Evolutionary conservation across 1,140 invertebrate genomes (phyloP).

Genomic region (Heliconius congener): DNA sequence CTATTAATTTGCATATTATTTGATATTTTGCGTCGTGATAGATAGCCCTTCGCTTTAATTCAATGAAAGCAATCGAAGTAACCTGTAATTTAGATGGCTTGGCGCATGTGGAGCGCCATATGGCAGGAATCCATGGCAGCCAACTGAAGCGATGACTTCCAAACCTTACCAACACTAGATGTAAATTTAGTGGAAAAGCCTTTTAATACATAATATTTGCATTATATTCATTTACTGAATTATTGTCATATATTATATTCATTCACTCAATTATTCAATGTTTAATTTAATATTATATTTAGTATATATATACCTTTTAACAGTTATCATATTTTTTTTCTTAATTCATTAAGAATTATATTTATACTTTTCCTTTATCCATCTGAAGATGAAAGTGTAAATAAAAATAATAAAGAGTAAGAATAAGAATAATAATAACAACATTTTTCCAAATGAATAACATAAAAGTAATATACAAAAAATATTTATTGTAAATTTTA

Average conservation of each 20-base stretch:
- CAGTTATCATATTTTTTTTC: too few species aligned
- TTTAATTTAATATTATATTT: too few species aligned
- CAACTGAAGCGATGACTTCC: constrained; percentile 57
- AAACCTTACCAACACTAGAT: constrained; percentile 42
- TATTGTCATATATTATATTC: too few species aligned
- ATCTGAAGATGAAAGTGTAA: too few species aligned
- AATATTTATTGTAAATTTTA: not conserved
- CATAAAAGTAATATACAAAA: not conserved
- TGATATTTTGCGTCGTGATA: constrained; percentile 40
- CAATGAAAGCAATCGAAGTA: constrained; percentile 71
- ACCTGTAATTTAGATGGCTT: constrained; percentile 72
- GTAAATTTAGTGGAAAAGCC: not conserved
- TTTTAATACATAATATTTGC: not conserved
- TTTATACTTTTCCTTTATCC: too few species aligned
- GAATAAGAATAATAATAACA: too few species aligned
- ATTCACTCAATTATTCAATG: too few species aligned
- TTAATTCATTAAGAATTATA: too few species aligned
- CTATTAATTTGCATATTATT: constrained; percentile 39
- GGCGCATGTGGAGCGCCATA: constrained; percentile 71
- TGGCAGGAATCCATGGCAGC: constrained; percentile 62
- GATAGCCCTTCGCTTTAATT: constrained; percentile 65
- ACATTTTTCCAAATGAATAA: not conserved
- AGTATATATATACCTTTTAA: too few species aligned
- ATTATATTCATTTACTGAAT: not conserved
- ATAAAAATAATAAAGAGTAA: too few species aligned